phyloP scores from a whole-genome alignment of 2,797 vertebrate species.

The Chelidonichthys spinosus region DNA sequence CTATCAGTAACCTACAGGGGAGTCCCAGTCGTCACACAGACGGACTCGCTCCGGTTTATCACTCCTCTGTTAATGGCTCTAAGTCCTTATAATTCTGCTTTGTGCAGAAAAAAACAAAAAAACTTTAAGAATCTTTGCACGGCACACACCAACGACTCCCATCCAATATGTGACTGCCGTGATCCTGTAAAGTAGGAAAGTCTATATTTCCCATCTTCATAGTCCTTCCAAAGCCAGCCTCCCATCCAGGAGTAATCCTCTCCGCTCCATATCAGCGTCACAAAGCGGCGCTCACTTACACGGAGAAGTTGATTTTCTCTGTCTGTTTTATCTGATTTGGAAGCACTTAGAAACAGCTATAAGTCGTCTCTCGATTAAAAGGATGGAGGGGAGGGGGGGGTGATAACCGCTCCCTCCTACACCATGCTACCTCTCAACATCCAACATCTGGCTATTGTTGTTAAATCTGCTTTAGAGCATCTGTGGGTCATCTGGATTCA shows the following conservation, averaged over 20 bases:
- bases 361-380: constrained; percentile 77
- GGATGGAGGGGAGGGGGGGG: constrained; percentile 15
- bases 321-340: constrained; percentile 82
- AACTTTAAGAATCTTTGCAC: constrained; percentile 43
- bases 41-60: constrained; percentile 4
- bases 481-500: constrained; percentile 76
- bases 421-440: constrained; percentile 61
- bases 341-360: constrained; percentile 79
- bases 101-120: neutral
- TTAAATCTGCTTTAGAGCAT: constrained; percentile 82
- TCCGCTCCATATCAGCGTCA: constrained; percentile 75
- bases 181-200: constrained; percentile 76
- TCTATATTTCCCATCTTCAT: constrained; percentile 73
- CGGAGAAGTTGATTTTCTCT: constrained; percentile 76
- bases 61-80: neutral
- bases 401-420: constrained; percentile 60
- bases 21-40: constrained; percentile 29
- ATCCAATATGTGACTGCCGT: constrained; percentile 63
- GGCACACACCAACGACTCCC: constrained; percentile 46
- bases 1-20: constrained; percentile 52
- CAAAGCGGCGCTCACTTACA: constrained; percentile 78
- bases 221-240: constrained; percentile 77
- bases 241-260: constrained; percentile 78
- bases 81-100: neutral
- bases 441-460: constrained; percentile 84